Evolutionary conservation across 2,888 invertebrate genomes (phyloP), one percentile per base, ranked within the genome.

Genomic region (Andrena praecox): DNA sequence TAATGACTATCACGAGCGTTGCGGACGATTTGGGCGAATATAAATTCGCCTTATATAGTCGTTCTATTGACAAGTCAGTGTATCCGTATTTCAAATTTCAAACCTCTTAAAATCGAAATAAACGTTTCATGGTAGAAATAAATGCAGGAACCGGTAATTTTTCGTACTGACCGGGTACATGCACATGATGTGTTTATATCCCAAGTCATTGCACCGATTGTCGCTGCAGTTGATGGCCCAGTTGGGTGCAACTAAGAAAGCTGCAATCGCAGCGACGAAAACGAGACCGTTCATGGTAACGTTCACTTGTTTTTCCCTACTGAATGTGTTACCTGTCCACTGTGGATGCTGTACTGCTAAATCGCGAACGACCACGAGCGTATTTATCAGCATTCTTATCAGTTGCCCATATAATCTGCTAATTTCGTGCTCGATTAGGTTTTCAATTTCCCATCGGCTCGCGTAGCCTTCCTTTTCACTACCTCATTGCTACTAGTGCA

Each of bases 181-280:
- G 64, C 86, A 86, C 75, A 86, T 8, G 0, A 85, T 85, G 35
- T 87, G 85, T 7, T 2, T 16, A 0, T 0, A 0, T 2, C 56
- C 8, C 1, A 0, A 0, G 3, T 8, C 0, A 0, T 0, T 4
- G 7, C 78, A 84, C 52, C 59, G 50, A 8, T 66, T 29, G 5
- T 81, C 3, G 0, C 54, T 64, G 68, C 89, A 89, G 20, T 84
- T 75, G 16, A 77, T 7, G 1, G 31, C 48, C 0, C 29, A 48
- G 12, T 6, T 60, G 7, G 64, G 52, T 2, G n/a, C 1, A 1
- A 16, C 27, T 2, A 27, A 8, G 10, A 42, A 3, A 33, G 33
- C 33, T 10, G 63, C 59, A 7, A 67, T 42, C 1, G 64, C 20
- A 8, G 63, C 16, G 16, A 52, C 7, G 33, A 7, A 33, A 2